A percentile compares a stretch with the other conserved stretches of the same genome.
Conservation (phyloP, 1,140 invertebrate genomes). For the Neuroterus valhalla region DNA sequence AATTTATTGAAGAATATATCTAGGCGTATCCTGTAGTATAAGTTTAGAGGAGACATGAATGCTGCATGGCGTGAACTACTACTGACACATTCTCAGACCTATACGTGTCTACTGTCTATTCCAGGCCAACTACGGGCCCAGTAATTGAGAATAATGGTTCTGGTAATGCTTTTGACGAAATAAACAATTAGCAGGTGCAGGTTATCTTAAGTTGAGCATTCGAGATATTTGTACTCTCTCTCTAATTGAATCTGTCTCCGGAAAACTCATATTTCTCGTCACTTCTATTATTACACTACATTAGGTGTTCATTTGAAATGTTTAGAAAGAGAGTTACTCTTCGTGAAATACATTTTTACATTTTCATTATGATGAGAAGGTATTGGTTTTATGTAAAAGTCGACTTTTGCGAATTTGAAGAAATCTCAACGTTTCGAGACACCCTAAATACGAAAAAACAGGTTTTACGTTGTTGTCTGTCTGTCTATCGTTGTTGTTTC, state of each 20-base stretch:
- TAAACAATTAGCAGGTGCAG: constrained; percentile 64
- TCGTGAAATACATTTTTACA: no score
- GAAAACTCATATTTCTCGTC: constrained; percentile 47
- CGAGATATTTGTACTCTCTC: constrained; percentile 39
- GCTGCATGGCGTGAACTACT: background rate
- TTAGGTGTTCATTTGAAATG: background rate
- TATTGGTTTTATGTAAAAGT: no score
- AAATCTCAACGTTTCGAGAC: no score
- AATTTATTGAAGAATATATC: no score
- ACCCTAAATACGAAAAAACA: no score
- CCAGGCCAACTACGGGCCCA: constrained; percentile 33
- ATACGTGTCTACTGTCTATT: background rate
- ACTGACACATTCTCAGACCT: background rate
- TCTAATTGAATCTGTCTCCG: constrained; percentile 44
- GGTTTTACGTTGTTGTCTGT: no score
- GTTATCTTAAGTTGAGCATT: constrained; percentile 36
- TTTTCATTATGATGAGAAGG: no score
- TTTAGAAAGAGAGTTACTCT: no score
- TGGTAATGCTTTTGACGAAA: constrained; percentile 67
- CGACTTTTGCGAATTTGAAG: no score
- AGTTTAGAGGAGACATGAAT: background rate
- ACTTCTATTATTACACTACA: constrained; percentile 45
- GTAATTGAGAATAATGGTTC: constrained; percentile 68
- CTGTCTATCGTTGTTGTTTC: no score
- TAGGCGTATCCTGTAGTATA: background rate